Conservation (phyloP, 2,113 vertebrate genomes). For the Lethenteron reissneri region DNA sequence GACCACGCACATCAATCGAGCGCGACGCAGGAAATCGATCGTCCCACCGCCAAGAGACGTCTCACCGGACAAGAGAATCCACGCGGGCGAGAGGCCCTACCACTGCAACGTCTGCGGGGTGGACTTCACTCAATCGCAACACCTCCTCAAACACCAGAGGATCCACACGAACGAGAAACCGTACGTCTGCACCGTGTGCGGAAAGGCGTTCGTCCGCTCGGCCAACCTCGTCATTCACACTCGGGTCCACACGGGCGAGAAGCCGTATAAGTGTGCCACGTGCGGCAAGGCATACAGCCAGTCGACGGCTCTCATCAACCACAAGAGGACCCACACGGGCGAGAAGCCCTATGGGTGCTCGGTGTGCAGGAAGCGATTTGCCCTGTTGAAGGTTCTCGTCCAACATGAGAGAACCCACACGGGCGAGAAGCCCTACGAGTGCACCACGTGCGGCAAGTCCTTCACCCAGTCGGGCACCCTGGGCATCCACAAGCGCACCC, state of each 20-base stretch:
- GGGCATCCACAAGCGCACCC: background rate
- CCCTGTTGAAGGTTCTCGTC: background rate
- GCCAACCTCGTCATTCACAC: background rate
- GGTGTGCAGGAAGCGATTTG: slow-evolving; percentile 6
- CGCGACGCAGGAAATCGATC: background rate
- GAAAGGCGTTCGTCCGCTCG: background rate
- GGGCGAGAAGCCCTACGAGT: background rate
- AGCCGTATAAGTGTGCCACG: background rate
- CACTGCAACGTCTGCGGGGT: slow-evolving; percentile 49
- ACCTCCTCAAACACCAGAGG: slow-evolving; percentile 51
- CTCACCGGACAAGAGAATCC: background rate
- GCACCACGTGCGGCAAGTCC: background rate
- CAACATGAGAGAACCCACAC: slow-evolving; percentile 3
- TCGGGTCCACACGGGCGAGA: background rate
- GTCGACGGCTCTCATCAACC: background rate
- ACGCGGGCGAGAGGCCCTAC: background rate
- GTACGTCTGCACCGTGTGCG: slow-evolving; percentile 28
- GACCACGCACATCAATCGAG: too few species aligned
- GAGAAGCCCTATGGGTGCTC: slow-evolving; percentile 5
- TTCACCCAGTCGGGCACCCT: background rate
- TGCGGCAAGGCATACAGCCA: background rate
- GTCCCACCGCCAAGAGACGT: background rate
- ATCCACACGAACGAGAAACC: slow-evolving; percentile 48
- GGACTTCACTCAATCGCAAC: slow-evolving; percentile 50
- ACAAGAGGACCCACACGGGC: background rate